These are phyloP conservation scores for Cacoxenus indagator DNA, from an alignment of 2,888 invertebrate genomes.

Conservation along the genomic window DNA sequence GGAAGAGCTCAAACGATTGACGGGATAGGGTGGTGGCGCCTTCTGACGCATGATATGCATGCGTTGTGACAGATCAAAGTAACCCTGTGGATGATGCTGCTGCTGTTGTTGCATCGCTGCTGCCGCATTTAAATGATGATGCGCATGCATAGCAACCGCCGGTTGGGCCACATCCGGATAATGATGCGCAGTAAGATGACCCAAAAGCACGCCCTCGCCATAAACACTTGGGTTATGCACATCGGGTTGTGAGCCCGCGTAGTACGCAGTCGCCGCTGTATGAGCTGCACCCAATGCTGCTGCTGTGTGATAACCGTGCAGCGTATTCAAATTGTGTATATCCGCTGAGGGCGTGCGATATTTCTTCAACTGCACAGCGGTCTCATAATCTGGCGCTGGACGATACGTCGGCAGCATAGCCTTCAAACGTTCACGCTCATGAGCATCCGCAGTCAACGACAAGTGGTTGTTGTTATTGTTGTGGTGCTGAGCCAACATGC, in stretches of 20 bases:
- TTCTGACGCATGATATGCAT: constrained; percentile 73
- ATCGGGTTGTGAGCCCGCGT: constrained; percentile 80
- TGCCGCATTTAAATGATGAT: constrained; percentile 50
- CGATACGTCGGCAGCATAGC: constrained; percentile 87
- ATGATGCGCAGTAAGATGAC: constrained; percentile 67
- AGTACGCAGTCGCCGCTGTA: constrained; percentile 47
- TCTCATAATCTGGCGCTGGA: constrained; percentile 95
- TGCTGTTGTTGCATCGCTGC: constrained; percentile 36
- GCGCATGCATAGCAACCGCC: constrained; percentile 65
- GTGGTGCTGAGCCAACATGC: constrained; percentile 42
- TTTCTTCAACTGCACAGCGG: constrained; percentile 82
- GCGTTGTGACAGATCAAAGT: constrained; percentile 66
- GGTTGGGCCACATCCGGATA: constrained; percentile 79
- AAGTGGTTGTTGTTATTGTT: constrained; percentile 46
- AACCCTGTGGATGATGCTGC: constrained; percentile 51
- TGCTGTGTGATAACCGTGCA: constrained; percentile 49
- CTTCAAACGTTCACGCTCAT: constrained; percentile 74
- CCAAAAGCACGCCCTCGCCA: constrained; percentile 57
- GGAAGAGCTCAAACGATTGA: constrained; percentile 82
- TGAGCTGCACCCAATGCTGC: constrained; percentile 45
- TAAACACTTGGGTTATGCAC: constrained; percentile 74
- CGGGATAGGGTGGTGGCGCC: constrained; percentile 88
- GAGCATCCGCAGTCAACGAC: constrained; percentile 47
- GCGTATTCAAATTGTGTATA: constrained; percentile 61
- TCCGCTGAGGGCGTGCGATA: constrained; percentile 76